These are phyloP conservation scores for Orgyia antiqua DNA, from an alignment of 2,888 invertebrate genomes.

Conservation along the genomic window DNA sequence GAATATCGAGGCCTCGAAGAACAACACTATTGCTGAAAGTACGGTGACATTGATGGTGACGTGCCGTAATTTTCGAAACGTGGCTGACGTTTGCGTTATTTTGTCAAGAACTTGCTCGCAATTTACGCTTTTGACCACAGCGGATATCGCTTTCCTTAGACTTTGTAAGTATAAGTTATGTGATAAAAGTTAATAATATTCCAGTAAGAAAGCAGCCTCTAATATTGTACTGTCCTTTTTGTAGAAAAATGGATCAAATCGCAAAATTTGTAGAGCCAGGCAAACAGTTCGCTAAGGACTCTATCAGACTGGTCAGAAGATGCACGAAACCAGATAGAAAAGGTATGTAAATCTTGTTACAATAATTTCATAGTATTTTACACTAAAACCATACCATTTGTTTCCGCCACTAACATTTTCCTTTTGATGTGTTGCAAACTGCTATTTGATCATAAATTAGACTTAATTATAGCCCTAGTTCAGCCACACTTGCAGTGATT, in stretches of 20 bases:
- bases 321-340: slow-evolving; percentile 99
- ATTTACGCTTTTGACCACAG: slow-evolving; percentile 25
- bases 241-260: slow-evolving; percentile 95
- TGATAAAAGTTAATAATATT: slow-evolving; percentile 1
- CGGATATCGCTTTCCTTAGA: background rate
- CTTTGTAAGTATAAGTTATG: slow-evolving; percentile 19
- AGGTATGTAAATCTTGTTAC: slow-evolving; percentile 82
- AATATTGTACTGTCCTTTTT: slow-evolving; percentile 30
- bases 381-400: too few species aligned
- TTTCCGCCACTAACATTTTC: too few species aligned
- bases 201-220: slow-evolving; percentile 3
- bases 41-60: too few species aligned
- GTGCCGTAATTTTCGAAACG: slow-evolving; percentile 63
- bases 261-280: slow-evolving; percentile 96
- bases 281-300: slow-evolving; percentile 98
- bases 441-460: too few species aligned
- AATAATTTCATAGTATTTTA: too few species aligned
- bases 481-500: too few species aligned
- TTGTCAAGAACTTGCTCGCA: slow-evolving; percentile 32
- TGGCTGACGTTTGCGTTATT: slow-evolving; percentile 65
- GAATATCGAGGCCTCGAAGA: too few species aligned
- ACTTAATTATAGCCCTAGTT: too few species aligned
- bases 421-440: too few species aligned
- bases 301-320: slow-evolving; percentile 97
- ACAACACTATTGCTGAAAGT: too few species aligned